A percentile compares a stretch with the other conserved stretches of the same genome.
phyloP scores from a whole-genome alignment of 2,797 vertebrate species.

The Bucorvus abyssinicus region DNA sequence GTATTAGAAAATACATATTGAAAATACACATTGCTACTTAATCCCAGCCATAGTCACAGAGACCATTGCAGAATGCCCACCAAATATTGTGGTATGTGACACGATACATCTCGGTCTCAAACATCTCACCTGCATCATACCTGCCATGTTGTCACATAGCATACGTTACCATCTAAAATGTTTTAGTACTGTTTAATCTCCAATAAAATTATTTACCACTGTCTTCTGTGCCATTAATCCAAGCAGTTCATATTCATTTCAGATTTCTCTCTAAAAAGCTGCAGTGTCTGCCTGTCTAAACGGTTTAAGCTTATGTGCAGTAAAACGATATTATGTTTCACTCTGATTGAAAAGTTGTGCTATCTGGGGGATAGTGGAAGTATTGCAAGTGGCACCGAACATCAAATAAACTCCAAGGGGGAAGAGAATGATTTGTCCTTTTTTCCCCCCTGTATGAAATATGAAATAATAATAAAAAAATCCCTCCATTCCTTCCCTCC shows the following conservation, averaged over 20 bases:
- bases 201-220: constrained; percentile 12
- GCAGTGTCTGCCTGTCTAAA: neutral
- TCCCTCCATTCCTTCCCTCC: neutral
- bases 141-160: neutral
- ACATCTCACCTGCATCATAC: neutral
- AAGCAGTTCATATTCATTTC: neutral
- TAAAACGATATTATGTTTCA: constrained; percentile 8
- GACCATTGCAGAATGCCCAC: neutral
- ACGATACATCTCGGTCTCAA: neutral
- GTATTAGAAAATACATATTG: neutral
- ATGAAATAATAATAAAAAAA: neutral
- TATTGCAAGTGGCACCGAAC: neutral
- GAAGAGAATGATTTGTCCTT: neutral
- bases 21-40: neutral
- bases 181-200: neutral
- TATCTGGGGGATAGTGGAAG: neutral
- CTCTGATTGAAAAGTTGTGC: constrained; percentile 13
- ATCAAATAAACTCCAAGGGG: neutral
- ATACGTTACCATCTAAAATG: neutral
- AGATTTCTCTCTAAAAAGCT: neutral
- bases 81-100: neutral
- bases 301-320: neutral
- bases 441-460: neutral
- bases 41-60: neutral
- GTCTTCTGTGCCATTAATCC: constrained; percentile 8